Conservation (phyloP, 2,113 vertebrate genomes). For the Syngnathoides biaculeatus region DNA sequence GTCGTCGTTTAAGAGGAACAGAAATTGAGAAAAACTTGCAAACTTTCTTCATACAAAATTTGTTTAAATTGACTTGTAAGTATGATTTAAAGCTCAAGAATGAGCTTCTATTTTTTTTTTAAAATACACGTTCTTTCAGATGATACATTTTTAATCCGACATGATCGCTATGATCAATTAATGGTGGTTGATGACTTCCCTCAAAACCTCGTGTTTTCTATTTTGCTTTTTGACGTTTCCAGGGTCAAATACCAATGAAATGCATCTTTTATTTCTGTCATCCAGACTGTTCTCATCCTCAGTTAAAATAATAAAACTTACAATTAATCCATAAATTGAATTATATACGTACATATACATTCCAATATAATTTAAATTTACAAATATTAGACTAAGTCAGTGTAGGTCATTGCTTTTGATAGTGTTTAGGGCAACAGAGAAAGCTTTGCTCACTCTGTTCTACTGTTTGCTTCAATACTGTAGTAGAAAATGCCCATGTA, state of each 20-base stretch:
- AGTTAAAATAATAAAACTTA: too few relatives aligned
- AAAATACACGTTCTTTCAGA: not conserved
- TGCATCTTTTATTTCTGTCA: not conserved
- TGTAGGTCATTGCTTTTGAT: too few relatives aligned
- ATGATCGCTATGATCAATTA: not conserved
- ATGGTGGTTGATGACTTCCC: not conserved
- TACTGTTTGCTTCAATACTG: too few relatives aligned
- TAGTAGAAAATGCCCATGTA: conserved; percentile 11
- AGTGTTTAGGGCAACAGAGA: too few relatives aligned
- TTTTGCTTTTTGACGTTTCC: not conserved
- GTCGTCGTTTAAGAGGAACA: not conserved
- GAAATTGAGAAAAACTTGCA: too few relatives aligned
- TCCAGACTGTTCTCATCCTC: not conserved
- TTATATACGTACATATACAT: too few relatives aligned
- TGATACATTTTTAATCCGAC: not conserved
- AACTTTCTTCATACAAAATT: not conserved
- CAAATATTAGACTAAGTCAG: too few relatives aligned
- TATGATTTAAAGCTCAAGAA: not conserved
- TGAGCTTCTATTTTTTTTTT: not conserved
- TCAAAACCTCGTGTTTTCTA: not conserved
- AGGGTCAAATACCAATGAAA: not conserved
- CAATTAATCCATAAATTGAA: too few relatives aligned
- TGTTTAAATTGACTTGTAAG: not conserved
- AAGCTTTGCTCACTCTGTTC: too few relatives aligned
- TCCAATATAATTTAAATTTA: too few relatives aligned